Base-by-base conservation (phyloP, 1,140 invertebrate species). In the Venturia canescens region DNA sequence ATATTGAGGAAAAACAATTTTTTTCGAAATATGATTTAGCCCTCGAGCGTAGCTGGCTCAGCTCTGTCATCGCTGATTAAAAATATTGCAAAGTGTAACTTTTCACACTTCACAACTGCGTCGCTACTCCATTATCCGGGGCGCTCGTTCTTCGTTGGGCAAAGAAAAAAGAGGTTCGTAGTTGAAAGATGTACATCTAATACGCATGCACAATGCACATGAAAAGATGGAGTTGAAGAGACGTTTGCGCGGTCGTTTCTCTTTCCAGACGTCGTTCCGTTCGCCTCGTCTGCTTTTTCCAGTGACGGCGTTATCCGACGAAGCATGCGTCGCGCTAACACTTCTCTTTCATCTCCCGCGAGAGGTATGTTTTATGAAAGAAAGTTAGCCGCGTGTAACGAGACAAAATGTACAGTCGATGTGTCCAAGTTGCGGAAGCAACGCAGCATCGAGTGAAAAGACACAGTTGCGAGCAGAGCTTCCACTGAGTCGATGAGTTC, bases 271-370 rank as follows among this genome's bases (percentile, higher is more conserved):
- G 48, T 74, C 23, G 71, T 74, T 74, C 71, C 71, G 71, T 74
- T 74, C 71, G 71, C 71, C 38, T 74, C 71, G 71, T 53, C 71
- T 74, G 26, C 34, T 53, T 74, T 74, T 74, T 53, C 71, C 71
- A 34, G 71, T 74, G 71, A 74, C 71, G 71, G 71, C 34, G 23
- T 74, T 74, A 74, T 74, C 71, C 48, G 48, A 27, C 48, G 71
- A 53, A 74, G 44, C 71, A 53, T 74, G 26, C 71, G 11, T 74
- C 71, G 44, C 71, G 44, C 71, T 74, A 44, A 53, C 71, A 44
- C 53, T 74, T 74, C 48, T 27, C 71, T 74, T 74, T 74, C 71
- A 74, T 74, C 44, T 74, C 50, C 50, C 21, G 70, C 16, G 38
- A 71, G 44, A n/a, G n/a, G n/a, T n/a, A n/a, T n/a, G 38, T 38